These are phyloP conservation scores for Siniperca chuatsi DNA, from an alignment of 2,113 vertebrate genomes.

Conservation along the genomic window DNA sequence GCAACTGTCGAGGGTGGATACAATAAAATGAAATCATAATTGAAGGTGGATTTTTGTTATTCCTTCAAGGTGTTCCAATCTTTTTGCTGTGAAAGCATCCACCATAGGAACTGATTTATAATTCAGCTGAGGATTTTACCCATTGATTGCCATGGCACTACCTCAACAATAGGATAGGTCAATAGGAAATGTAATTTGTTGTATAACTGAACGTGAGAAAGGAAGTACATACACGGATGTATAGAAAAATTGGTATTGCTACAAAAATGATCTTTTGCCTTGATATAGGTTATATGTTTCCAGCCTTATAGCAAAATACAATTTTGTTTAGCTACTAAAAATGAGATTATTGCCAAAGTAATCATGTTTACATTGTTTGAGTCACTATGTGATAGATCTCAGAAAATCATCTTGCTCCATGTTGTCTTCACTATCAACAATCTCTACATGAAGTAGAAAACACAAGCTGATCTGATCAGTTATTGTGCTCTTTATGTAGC, in stretches of 20 bases:
- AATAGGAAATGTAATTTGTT: not conserved
- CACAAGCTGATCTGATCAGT: not conserved
- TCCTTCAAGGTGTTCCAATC: not conserved
- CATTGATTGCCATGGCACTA: not conserved
- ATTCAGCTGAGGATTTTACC: not conserved
- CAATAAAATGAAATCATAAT: not conserved
- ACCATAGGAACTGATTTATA: not conserved
- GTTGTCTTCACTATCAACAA: not conserved
- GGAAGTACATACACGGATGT: too few relatives aligned
- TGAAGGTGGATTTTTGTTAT: not conserved
- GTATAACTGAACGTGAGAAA: not conserved
- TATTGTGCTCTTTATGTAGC: not conserved
- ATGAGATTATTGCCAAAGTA: too few relatives aligned
- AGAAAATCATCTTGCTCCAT: not conserved
- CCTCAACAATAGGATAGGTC: not conserved
- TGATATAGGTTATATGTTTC: not conserved
- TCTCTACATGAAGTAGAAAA: not conserved
- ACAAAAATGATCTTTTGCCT: not conserved
- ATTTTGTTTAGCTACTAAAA: too few relatives aligned
- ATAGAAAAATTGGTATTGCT: too few relatives aligned
- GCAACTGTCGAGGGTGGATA: not conserved
- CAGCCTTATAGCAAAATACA: too few relatives aligned
- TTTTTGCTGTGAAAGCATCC: not conserved
- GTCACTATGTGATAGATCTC: not conserved
- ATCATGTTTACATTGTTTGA: not conserved